Conservation (phyloP, 2,888 invertebrate species). For the Drosophila nr. medialis region DNA sequence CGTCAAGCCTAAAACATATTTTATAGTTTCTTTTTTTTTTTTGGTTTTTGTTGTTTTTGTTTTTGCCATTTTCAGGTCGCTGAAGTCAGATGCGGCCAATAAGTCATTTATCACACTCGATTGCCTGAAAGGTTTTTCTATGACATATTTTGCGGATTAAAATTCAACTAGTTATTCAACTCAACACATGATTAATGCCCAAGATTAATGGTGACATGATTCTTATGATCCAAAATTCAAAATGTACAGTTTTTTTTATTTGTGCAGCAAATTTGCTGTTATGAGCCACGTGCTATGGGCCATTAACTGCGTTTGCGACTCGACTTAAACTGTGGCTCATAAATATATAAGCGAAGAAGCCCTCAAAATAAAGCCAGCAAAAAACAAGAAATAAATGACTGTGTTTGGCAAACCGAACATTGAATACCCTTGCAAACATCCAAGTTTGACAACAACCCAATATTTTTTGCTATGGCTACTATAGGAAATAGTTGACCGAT, state of each 20-base stretch:
- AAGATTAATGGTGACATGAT: conserved; percentile 39
- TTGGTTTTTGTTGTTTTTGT: not conserved
- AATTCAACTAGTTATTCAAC: conserved; percentile 32
- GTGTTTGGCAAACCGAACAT: not conserved
- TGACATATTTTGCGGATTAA: conserved; percentile 48
- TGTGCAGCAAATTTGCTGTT: too few species aligned
- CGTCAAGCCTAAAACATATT: conserved; percentile 24
- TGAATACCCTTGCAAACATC: not conserved
- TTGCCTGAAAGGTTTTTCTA: conserved; percentile 27
- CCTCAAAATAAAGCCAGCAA: not conserved
- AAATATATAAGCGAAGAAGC: conserved; percentile 10
- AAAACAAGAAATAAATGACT: not conserved
- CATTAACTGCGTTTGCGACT: conserved; percentile 24
- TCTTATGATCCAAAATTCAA: not conserved
- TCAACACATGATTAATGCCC: not conserved
- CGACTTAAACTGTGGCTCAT: conserved; percentile 19
- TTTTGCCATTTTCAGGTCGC: conserved; percentile 31
- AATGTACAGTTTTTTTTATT: too few species aligned
- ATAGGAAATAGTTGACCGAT: not conserved
- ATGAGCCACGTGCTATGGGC: conserved; percentile 43
- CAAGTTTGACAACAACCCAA: not conserved
- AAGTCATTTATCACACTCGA: conserved; percentile 54
- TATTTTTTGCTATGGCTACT: not conserved
- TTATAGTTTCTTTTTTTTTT: not conserved
- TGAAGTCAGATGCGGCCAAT: conserved; percentile 1